Conservation (phyloP, 2,113 vertebrate genomes). For the Excalfactoria chinensis region DNA sequence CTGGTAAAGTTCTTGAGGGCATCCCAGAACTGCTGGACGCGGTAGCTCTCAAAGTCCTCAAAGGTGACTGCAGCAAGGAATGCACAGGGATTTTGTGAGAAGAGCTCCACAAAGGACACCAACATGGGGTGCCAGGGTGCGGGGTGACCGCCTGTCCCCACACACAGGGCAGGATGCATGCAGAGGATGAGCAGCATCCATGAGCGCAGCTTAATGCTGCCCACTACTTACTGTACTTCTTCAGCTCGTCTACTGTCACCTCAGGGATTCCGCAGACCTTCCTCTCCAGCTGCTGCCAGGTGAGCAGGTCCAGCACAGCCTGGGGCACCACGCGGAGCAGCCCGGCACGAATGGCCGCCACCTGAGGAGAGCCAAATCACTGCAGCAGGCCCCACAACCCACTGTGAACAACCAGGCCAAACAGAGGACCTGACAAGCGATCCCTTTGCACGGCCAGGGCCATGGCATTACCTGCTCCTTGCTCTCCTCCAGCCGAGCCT, state of each 20-base stretch:
- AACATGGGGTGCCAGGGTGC: background rate
- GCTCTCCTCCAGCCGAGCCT: slow-evolving; percentile 89
- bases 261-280: slow-evolving; percentile 92
- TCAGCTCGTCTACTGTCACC: slow-evolving; percentile 89
- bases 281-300: slow-evolving; percentile 96
- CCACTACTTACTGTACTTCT: slow-evolving; percentile 80
- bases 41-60: slow-evolving; percentile 85
- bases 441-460: background rate
- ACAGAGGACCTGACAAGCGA: background rate
- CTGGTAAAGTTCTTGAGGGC: slow-evolving; percentile 95
- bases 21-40: slow-evolving; percentile 90
- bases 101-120: background rate
- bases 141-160: rapidly evolving
- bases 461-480: slow-evolving; percentile 86
- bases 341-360: slow-evolving; percentile 90
- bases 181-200: rapidly evolving
- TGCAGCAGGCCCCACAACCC: rapidly evolving
- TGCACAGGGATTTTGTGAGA: background rate
- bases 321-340: slow-evolving; percentile 93
- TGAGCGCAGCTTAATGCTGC: background rate
- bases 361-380: slow-evolving; percentile 68
- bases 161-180: background rate
- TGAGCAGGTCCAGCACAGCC: slow-evolving; percentile 92
- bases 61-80: slow-evolving; percentile 81
- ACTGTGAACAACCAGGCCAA: background rate